These are phyloP conservation scores for Cremastinae sp. DNA, from an alignment of 2,888 invertebrate species.

Conservation along the genomic window DNA sequence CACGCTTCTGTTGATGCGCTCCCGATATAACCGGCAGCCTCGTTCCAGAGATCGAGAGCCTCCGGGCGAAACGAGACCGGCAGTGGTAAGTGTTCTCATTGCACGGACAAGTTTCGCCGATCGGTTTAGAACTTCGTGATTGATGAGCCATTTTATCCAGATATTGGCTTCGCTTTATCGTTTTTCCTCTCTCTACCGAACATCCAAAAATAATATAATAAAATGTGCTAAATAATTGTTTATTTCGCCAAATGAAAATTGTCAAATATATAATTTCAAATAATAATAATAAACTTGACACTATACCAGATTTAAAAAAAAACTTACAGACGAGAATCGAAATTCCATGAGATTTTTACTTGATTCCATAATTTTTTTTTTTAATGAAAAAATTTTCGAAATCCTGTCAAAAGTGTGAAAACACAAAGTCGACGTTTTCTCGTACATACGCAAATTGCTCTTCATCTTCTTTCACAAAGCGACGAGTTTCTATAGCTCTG, in stretches of 20 bases:
- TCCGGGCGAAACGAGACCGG: background rate
- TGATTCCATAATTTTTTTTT: too few species aligned
- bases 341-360: too few species aligned
- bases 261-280: too few species aligned
- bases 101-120: conserved; percentile 5
- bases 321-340: too few species aligned
- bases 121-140: background rate
- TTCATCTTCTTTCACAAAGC: too few species aligned
- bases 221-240: too few species aligned
- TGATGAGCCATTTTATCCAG: background rate
- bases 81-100: conserved; percentile 3
- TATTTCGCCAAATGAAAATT: too few species aligned
- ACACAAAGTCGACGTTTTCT: background rate
- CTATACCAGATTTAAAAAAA: too few species aligned
- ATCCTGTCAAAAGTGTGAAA: too few species aligned
- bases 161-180: background rate
- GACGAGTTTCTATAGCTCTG: conserved; percentile 11
- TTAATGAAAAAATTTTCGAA: too few species aligned
- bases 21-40: conserved; percentile 25
- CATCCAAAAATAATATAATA: background rate
- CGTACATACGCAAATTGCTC: conserved; percentile 22
- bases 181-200: background rate
- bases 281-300: too few species aligned
- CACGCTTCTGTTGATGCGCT: conserved; percentile 44
- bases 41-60: conserved; percentile 21